Evolutionary conservation across 2,888 invertebrate genomes (phyloP).

Genomic region (Rhorus exstirpatorius): DNA sequence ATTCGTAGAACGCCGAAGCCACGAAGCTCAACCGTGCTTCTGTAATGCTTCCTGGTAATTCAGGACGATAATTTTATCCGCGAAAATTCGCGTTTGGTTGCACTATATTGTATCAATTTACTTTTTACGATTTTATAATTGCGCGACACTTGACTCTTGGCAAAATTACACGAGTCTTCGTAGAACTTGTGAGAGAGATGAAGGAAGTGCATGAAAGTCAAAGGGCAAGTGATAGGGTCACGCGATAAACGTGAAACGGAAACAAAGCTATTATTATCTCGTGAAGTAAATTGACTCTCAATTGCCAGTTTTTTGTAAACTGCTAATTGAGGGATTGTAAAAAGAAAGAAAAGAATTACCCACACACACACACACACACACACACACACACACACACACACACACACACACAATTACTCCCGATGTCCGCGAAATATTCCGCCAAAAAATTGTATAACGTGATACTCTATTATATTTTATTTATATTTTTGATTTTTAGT

Average conservation of each 20-base stretch:
- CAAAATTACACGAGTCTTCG: not conserved
- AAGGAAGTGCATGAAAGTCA: conserved; percentile 21
- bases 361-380: too few relatives aligned
- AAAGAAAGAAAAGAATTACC: not conserved
- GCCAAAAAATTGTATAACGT: too few relatives aligned
- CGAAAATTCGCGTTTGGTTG: conserved; percentile 26
- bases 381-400: too few relatives aligned
- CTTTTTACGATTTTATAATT: conserved; percentile 36
- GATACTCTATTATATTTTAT: too few relatives aligned
- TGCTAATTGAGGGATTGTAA: not conserved
- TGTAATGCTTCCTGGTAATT: too few relatives aligned
- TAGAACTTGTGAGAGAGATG: conserved; percentile 16
- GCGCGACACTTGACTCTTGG: conserved; percentile 38
- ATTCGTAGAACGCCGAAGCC: too few relatives aligned
- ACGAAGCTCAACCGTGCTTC: too few relatives aligned
- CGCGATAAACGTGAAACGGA: conserved; percentile 64
- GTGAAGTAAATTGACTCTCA: conserved; percentile 39
- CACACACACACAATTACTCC: too few relatives aligned
- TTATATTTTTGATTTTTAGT: too few relatives aligned
- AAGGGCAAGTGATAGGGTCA: conserved; percentile 52
- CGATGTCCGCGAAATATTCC: too few relatives aligned
- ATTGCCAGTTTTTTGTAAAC: conserved; percentile 16
- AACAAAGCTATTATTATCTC: conserved; percentile 60
- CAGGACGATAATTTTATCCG: conserved; percentile 28
- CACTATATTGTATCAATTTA: conserved; percentile 32